A percentile compares a stretch with the other conserved stretches of the same genome.
Evolutionary conservation across 2,888 invertebrate species (phyloP).

Genomic region (Idaea biselata): DNA sequence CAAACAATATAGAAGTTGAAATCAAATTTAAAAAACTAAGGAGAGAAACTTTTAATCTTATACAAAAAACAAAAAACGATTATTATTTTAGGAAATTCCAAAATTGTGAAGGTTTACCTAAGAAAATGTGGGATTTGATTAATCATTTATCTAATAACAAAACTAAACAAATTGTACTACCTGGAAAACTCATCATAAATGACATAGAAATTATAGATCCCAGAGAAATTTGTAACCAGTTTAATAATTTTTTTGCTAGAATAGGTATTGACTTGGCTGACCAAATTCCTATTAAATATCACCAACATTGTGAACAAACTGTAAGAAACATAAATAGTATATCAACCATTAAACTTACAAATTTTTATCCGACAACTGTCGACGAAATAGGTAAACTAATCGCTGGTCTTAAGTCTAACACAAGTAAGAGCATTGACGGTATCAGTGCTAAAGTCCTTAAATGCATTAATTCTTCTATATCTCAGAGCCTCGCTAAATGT

Average conservation of each 20-base stretch:
- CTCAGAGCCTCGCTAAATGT: neutral
- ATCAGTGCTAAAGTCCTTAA: slow-evolving; percentile 7
- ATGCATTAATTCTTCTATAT: slow-evolving; percentile 2
- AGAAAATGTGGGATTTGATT: slow-evolving; percentile 10
- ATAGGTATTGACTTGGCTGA: slow-evolving; percentile 19
- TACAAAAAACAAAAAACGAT: slow-evolving; percentile 3
- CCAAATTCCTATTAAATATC: slow-evolving; percentile 14
- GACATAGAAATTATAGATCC: neutral
- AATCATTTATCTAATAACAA: slow-evolving; percentile 6
- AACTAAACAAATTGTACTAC: slow-evolving; percentile 13
- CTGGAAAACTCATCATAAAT: neutral
- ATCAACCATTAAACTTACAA: neutral
- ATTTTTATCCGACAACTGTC: neutral
- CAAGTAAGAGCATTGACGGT: slow-evolving; percentile 7
- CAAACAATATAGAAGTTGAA: neutral
- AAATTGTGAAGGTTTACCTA: slow-evolving; percentile 1
- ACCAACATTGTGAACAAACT: neutral
- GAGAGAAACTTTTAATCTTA: slow-evolving; percentile 2
- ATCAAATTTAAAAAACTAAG: neutral
- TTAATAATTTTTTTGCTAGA: slow-evolving; percentile 19
- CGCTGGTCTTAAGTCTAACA: neutral
- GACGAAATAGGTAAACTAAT: neutral
- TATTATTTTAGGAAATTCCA: neutral
- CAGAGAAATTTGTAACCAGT: slow-evolving; percentile 13
- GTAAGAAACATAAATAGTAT: neutral